Base-by-base conservation (phyloP, 1,140 invertebrate genomes). In the Phocides pigmalion region DNA sequence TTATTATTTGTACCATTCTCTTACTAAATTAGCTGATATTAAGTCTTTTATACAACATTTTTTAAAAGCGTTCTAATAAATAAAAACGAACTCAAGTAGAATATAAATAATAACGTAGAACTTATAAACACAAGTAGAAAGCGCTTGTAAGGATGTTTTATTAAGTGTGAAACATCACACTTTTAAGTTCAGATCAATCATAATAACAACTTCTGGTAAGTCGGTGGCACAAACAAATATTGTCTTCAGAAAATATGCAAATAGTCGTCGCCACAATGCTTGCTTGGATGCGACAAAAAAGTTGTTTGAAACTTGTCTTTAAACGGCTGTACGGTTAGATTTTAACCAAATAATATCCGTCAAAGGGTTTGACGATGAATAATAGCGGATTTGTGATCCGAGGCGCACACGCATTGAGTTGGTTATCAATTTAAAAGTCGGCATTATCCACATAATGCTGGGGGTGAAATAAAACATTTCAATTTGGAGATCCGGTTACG, bases 371-470 rank as follows among this genome's bases (percentile, higher is more conserved):
- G 19, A 8, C 19, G 42, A 58, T 62, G 62, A 72, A 74, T 72
- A 76, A 78, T 74, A 71, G 81, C 78, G 76, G 79, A 83, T 89
- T 79, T 85, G 79, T 82, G 78, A 82, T 76, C 66, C 64, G 70
- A 68, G 69, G 74, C 72, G 78, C 77, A 63, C 75, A 74, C 72
- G 78, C 78, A 80, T 79, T 79, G 69, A 80, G 68, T 79, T 76
- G 80, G 87, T 90, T 88, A 89, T 88, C 88, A 90, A 89, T 90
- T 89, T 88, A 85, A 81, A 88, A 87, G 87, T 87, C 76, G 80
- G 75, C 68, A 89, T 90, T 87, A 90, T 86, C 72, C 76, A 41
- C 67, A 76, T 83, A 84, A 87, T 82, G 76, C 73, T 73, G 70
- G 75, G 82, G 88, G 73, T 69, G 73, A 82, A 79, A 90, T 91